A percentile compares a stretch with the other conserved stretches of the same genome.
Conservation (phyloP, 64 coral and sea anemone species). For the Pocillopora verrucosa region DNA sequence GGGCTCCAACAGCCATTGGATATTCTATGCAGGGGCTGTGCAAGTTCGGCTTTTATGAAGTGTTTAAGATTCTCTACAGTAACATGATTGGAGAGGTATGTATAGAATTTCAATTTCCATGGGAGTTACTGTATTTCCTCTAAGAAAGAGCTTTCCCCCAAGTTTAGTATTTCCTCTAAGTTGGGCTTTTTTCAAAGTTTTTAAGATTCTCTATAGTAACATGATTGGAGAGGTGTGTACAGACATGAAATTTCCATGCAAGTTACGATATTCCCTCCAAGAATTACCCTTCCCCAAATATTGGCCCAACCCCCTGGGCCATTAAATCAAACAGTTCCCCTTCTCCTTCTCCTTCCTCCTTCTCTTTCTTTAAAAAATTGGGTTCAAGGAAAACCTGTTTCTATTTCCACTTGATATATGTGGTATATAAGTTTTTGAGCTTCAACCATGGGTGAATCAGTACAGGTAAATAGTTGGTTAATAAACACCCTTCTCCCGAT, state of each 20-base stretch:
- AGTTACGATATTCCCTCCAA: background rate
- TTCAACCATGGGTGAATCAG: too few species aligned
- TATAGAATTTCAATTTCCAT: background rate
- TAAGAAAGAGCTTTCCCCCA: background rate
- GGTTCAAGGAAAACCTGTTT: too few species aligned
- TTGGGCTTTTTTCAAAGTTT: slow-evolving; percentile 99
- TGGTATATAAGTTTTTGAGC: too few species aligned
- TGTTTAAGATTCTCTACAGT: slow-evolving; percentile 96
- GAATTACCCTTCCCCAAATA: too few species aligned
- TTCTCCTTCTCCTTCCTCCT: too few species aligned
- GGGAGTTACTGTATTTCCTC: background rate
- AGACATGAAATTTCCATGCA: background rate
- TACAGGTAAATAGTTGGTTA: too few species aligned
- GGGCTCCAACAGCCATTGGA: slow-evolving; percentile 96
- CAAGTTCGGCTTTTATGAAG: slow-evolving; percentile 99
- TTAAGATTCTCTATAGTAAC: slow-evolving; percentile 93
- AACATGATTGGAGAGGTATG: slow-evolving; percentile 95
- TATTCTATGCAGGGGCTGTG: slow-evolving; percentile 99
- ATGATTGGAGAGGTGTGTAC: slow-evolving; percentile 84
- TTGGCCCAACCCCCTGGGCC: too few species aligned
- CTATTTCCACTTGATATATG: too few species aligned
- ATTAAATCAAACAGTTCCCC: too few species aligned
- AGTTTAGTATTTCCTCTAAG: slow-evolving; percentile 12
- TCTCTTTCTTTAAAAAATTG: too few species aligned
- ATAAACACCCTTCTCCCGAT: too few species aligned